phyloP scores from a whole-genome alignment of 2,888 invertebrate genomes.

The Drosophila stalkeri region DNA sequence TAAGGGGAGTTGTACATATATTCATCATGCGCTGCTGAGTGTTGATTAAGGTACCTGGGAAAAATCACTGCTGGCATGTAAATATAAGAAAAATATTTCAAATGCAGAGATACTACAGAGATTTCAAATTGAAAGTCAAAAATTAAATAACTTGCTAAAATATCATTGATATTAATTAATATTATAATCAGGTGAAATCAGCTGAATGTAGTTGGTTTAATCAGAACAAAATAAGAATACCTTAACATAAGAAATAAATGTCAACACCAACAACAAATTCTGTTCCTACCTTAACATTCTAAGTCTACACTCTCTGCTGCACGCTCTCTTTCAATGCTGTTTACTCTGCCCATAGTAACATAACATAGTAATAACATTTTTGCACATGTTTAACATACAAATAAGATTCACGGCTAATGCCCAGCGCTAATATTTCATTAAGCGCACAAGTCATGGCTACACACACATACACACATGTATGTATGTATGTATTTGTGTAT shows the following conservation, averaged over 20 bases:
- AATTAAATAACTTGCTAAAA: not conserved
- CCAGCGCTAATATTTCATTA: conserved; percentile 21
- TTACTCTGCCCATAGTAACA: not conserved
- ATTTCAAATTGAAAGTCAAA: not conserved
- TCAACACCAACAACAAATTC: not conserved
- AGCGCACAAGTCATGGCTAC: conserved; percentile 3
- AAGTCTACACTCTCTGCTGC: not conserved
- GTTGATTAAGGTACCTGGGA: conserved; percentile 13
- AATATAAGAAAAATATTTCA: not conserved
- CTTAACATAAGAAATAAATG: too few relatives aligned
- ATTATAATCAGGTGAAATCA: not conserved
- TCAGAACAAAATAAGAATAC: not conserved
- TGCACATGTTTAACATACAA: conserved; percentile 15
- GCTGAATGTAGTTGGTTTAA: not conserved
- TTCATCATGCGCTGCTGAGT: conserved; percentile 11
- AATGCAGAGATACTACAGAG: too few relatives aligned
- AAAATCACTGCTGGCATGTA: not conserved
- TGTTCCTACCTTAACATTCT: not conserved
- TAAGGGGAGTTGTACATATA: conserved; percentile 6
- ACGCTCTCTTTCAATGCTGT: not conserved
- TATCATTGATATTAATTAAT: not conserved
- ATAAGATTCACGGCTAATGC: conserved; percentile 6
- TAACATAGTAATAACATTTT: conserved; percentile 5
- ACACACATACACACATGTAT: not conserved
- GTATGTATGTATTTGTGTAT: conserved; percentile 4